Evolutionary conservation across 2,797 vertebrate genomes (phyloP), one percentile per base, ranked within the genome.

Genomic region (Syndactyla subalaris): DNA sequence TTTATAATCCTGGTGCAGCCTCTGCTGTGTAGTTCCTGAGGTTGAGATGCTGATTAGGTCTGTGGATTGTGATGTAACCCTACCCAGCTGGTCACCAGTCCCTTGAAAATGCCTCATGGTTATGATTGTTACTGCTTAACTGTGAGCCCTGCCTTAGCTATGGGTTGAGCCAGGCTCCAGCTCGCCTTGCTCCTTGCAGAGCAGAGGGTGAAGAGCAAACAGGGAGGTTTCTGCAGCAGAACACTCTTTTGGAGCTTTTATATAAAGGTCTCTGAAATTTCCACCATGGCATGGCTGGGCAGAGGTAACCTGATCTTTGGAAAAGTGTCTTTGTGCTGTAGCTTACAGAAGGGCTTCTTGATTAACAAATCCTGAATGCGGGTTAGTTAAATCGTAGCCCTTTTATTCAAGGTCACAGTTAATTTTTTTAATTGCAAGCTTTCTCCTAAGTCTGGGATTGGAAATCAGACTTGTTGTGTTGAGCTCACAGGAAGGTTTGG

Each of bases 381-480:
- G 58, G 49, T 68, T 90, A 49, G 71, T 95, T 96, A 89, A 88
- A 78, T n/a, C 74, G 68, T 62, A 88, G 68, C 51, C 58, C 38
- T 84, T 75, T 29, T 65, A 57, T 88, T 75, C 89, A 94, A 91
- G 65, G 68, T 93, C 36, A 76, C 66, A 85, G 59, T 82, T 93
- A 58, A 78, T 86, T 79, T 82, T 94, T 95, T 95, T 93, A 93
- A 85, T 96, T 89, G 84, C 22, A 55, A 59, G 62, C 74, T 85
- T 93, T 88, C 29, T 89, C 26, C 77, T 73, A 87, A 76, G 55
- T 92, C 77, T 88, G 62, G 78, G 62, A 32, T 32, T 34, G 82
- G 78, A 86, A 77, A 89, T 73, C 67, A 95, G 58, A 92, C 36
- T 89, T 82, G 61, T n/a, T 8, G 3, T 6, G 0, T 73, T 1